Conservation (phyloP, 2,888 invertebrate genomes). For the Pimpla rufipes region DNA sequence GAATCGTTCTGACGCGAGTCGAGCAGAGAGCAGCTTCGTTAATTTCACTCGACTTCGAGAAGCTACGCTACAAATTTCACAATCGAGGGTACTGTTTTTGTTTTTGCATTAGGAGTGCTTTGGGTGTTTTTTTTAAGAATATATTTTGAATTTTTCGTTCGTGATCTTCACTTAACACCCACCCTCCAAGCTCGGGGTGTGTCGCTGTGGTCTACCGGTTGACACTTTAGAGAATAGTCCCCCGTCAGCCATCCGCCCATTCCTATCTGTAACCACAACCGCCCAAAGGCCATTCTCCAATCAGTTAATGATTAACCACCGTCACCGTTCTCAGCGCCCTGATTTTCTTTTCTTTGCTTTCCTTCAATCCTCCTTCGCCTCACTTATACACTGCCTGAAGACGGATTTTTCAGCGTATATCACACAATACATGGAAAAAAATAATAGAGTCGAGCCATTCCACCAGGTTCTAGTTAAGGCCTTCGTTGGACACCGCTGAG, state of each 20-base stretch:
- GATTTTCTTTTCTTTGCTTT: constrained; percentile 7
- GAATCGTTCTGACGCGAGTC: constrained; percentile 46
- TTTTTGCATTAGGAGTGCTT: constrained; percentile 46
- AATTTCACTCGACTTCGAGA: not conserved
- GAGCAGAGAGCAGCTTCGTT: constrained; percentile 25
- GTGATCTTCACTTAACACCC: constrained; percentile 85
- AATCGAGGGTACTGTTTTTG: constrained; percentile 1
- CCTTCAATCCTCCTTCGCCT: not conserved
- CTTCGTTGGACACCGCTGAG: constrained; percentile 9
- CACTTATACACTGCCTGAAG: not conserved
- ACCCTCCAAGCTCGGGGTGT: constrained; percentile 96
- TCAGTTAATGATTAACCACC: constrained; percentile 76
- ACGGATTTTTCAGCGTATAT: constrained; percentile 9
- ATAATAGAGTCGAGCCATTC: not conserved
- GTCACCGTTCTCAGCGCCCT: constrained; percentile 69
- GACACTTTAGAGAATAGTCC: constrained; percentile 97
- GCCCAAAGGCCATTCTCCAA: constrained; percentile 81
- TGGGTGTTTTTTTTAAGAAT: constrained; percentile 14
- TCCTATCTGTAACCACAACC: constrained; percentile 91
- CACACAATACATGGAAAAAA: constrained; percentile 13
- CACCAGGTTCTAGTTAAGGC: constrained; percentile 19
- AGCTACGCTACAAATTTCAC: not conserved
- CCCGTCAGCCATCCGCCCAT: constrained; percentile 97
- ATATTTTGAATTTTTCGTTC: constrained; percentile 9
- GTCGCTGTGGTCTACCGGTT: constrained; percentile 98